A percentile compares a stretch with the other conserved stretches of the same genome.
phyloP scores from a whole-genome alignment of 2,797 vertebrate genomes.

The Anguilla pacifica region DNA sequence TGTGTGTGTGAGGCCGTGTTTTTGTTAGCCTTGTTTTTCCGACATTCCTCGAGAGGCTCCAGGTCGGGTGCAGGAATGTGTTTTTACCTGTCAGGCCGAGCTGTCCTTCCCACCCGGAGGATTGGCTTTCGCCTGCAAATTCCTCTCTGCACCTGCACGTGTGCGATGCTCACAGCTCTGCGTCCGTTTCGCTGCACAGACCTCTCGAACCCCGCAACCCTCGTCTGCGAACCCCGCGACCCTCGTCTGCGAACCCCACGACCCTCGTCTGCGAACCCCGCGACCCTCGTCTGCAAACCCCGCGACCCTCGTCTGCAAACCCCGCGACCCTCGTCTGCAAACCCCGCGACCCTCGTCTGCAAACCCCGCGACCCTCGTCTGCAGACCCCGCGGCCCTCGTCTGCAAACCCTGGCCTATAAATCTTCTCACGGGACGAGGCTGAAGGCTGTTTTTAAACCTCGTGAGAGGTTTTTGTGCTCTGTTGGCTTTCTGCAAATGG shows the following conservation, averaged over 20 bases:
- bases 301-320: no score
- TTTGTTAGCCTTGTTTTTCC: constrained; percentile 15
- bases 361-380: no score
- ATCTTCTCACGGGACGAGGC: neutral
- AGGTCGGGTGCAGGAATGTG: neutral
- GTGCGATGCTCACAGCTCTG: neutral
- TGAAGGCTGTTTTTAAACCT: neutral
- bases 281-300: neutral
- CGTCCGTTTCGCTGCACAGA: neutral
- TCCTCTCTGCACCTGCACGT: neutral
- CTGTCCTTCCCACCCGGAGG: neutral
- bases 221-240: neutral
- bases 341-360: no score
- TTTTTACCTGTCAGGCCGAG: constrained; percentile 7
- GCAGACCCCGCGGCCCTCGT: neutral
- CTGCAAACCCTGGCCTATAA: neutral
- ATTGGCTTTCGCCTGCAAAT: neutral
- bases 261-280: no score
- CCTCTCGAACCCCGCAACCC: neutral
- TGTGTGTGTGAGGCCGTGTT: neutral
- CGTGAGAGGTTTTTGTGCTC: neutral
- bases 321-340: no score
- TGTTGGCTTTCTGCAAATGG: neutral
- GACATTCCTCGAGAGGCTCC: constrained; percentile 10
- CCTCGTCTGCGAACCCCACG: no score